Conservation (phyloP, 2,113 vertebrate species). For the Octodon degus region DNA sequence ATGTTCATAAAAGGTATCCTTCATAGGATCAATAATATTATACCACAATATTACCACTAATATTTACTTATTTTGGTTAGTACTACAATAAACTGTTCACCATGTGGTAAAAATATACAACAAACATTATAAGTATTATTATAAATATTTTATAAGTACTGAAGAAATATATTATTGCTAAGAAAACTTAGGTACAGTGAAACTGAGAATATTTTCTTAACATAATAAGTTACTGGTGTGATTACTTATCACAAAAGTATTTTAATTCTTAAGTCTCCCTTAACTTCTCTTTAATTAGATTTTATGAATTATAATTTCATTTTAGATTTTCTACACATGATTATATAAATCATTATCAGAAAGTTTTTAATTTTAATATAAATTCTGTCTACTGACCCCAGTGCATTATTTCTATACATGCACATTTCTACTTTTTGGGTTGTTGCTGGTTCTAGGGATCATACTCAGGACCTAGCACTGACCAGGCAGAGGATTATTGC, state of each 20-base stretch:
- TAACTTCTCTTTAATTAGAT: not conserved
- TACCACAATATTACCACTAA: not conserved
- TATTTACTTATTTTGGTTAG: slow-evolving; percentile 4
- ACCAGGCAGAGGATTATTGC: no score
- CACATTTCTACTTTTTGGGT: not conserved
- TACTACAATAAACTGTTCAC: not conserved
- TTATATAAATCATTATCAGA: not conserved
- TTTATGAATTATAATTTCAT: slow-evolving; percentile 15
- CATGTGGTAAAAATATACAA: not conserved
- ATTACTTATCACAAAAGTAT: not conserved
- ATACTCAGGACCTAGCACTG: no score
- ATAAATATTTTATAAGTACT: not conserved
- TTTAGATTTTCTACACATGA: not conserved
- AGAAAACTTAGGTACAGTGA: not conserved
- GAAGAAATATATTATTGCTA: not conserved
- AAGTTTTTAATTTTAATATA: not conserved
- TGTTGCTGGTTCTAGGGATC: no score
- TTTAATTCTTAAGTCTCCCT: not conserved
- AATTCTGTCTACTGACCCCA: not conserved
- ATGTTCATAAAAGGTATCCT: not conserved
- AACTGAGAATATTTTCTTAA: not conserved
- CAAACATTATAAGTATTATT: not conserved
- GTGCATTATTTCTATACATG: not conserved
- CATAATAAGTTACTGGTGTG: not conserved
- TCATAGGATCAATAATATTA: not conserved